phyloP scores from a whole-genome alignment of 1,140 invertebrate species.

The Conus ventricosus region DNA sequence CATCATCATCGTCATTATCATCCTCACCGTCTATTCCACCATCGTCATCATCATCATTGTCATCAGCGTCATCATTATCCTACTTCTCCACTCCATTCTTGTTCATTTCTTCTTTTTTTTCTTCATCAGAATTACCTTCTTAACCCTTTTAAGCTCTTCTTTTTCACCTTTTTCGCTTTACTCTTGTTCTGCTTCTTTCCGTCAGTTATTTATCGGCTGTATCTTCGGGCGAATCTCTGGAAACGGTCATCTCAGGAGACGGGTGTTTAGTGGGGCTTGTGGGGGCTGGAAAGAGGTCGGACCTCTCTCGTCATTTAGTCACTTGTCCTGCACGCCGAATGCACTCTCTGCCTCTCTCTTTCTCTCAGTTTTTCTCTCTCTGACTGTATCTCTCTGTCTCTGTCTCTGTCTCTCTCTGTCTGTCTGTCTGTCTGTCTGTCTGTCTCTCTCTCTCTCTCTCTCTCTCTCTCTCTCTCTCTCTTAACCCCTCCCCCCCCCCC shows the following conservation, averaged over 20 bases:
- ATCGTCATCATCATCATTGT: too few relatives aligned
- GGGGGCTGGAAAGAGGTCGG: too few relatives aligned
- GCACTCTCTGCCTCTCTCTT: not conserved
- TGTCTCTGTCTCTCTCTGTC: not conserved
- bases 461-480: constrained; percentile 3
- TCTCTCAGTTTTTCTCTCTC: not conserved
- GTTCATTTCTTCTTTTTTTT: not conserved
- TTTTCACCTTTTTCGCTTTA: constrained; percentile 3
- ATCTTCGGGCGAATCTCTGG: too few relatives aligned
- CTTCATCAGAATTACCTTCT: not conserved
- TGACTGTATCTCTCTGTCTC: not conserved
- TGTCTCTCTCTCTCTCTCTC: constrained; percentile 6
- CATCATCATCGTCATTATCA: too few relatives aligned
- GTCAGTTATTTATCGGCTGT: not conserved
- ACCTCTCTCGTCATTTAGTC: too few relatives aligned
- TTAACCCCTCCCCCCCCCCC: too few relatives aligned
- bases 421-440: not conserved
- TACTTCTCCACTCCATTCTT: too few relatives aligned
- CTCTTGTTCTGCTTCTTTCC: not conserved
- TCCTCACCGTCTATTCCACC: too few relatives aligned
- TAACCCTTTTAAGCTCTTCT: not conserved
- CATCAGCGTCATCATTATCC: too few relatives aligned
- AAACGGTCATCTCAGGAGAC: too few relatives aligned
- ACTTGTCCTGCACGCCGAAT: too few relatives aligned
- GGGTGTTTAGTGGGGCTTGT: too few relatives aligned